Percentiles rank a stretch among this genome's conserved stretches.
Conservation (phyloP, 2,888 invertebrate species). For the Elysia crispata region DNA sequence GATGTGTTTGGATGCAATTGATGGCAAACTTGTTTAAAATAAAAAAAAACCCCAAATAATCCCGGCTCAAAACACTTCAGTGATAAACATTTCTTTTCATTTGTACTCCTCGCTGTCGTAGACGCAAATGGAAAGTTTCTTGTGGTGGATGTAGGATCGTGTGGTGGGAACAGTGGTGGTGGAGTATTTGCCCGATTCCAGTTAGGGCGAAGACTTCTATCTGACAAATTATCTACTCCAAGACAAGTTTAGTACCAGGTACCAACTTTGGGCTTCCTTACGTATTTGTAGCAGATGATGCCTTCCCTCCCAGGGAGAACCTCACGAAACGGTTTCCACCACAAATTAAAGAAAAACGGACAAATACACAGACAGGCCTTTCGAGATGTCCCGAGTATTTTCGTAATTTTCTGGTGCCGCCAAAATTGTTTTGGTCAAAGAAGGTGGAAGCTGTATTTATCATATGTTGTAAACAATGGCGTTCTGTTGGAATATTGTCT, state of each 20-base stretch:
- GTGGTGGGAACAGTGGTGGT: conserved; percentile 34
- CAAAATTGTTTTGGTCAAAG: no score
- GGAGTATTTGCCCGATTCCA: conserved; percentile 1
- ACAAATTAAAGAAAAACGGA: no score
- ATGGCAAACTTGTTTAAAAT: conserved; percentile 3
- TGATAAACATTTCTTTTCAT: conserved; percentile 31
- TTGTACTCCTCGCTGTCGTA: conserved; percentile 26
- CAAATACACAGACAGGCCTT: no score
- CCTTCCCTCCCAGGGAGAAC: conserved; percentile 23
- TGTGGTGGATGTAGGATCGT: conserved; percentile 29
- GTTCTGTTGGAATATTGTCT: no score
- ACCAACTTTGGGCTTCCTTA: conserved; percentile 32
- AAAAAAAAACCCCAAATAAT: conserved; percentile 23
- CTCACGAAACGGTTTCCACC: conserved; percentile 31
- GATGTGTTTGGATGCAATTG: not conserved
- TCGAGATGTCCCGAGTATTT: no score
- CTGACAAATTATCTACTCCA: conserved; percentile 25
- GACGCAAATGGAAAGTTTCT: conserved; percentile 34
- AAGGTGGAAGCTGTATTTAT: no score
- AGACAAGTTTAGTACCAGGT: conserved; percentile 15
- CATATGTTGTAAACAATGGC: no score
- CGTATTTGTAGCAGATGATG: conserved; percentile 26
- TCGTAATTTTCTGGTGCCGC: no score
- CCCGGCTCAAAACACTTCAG: conserved; percentile 29
- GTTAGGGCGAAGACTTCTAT: conserved; percentile 17